These are phyloP conservation scores for Autographa gamma DNA, from an alignment of 2,888 invertebrate species.

Conservation along the genomic window DNA sequence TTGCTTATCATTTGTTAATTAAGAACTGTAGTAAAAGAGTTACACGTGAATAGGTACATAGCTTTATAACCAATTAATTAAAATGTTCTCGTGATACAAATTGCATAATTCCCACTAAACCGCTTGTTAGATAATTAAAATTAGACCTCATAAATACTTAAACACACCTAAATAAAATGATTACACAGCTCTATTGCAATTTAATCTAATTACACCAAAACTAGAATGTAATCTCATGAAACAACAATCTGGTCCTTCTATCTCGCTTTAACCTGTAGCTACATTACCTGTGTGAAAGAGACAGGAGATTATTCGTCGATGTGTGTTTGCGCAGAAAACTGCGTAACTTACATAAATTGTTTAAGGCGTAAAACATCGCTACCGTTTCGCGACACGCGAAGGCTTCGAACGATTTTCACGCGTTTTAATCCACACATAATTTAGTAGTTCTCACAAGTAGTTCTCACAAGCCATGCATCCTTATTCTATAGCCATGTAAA, in stretches of 20 bases:
- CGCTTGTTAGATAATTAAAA: conserved; percentile 1
- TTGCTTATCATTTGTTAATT: too few species aligned
- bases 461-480: not conserved
- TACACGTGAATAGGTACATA: not conserved
- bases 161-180: conserved; percentile 49
- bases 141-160: conserved; percentile 19
- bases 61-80: conserved; percentile 1
- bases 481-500: too few species aligned
- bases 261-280: not conserved
- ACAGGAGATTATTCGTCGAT: conserved; percentile 16
- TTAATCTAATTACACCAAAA: conserved; percentile 60
- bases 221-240: conserved; percentile 57
- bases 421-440: conserved; percentile 19
- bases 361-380: conserved; percentile 52
- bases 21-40: not conserved
- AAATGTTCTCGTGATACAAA: not conserved
- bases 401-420: conserved; percentile 33
- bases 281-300: conserved; percentile 25
- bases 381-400: conserved; percentile 46
- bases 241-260: conserved; percentile 49
- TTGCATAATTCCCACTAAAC: not conserved
- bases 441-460: conserved; percentile 1
- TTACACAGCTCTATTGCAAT: conserved; percentile 46
- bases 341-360: conserved; percentile 52
- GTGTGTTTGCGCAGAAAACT: conserved; percentile 53